Evolutionary conservation across 2,797 vertebrate genomes (phyloP), one percentile per base, ranked within the genome.

Genomic region (Adelosebastes latens): DNA sequence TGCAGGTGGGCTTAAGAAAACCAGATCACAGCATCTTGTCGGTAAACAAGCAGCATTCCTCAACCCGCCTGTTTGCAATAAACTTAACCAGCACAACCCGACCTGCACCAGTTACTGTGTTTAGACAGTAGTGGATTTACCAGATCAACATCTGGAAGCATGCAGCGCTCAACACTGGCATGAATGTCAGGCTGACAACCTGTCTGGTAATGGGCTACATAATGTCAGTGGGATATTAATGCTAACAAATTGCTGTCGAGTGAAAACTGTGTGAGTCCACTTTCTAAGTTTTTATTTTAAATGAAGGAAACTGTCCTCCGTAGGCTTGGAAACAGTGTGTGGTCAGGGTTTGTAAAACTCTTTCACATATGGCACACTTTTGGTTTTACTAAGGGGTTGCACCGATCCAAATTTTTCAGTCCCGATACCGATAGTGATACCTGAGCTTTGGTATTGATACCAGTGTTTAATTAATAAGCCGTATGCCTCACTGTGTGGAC

Each of bases 91-190:
- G 11, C 76, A 75, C 63, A 67, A 68, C 80, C 82, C 61, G 75
- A 88, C 81, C 74, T 82, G 86, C 81, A 82, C 77, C 85, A 81
- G 71, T 71, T 85, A 59, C 63, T 74, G 68, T 79, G 79, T 80
- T 85, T 42, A 79, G 42, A 83, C 76, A 82, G 75, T 65, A 36
- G 77, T 69, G 39, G 67, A 60, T 85, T 75, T 72, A 82, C 59
- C 62, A 87, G 42, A 81, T 36, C 32, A 4, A 82, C 84, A 83
- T 77, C 71, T 85, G 75, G 68, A 79, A 61, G 67, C 71, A 56
- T 9, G 34, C 42, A 72, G 65, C 67, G 64, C 18, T 32, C 32
- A 32, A 59, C 68, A 67, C 3, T 25, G 12, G 25, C 69, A 82
- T n/a, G 25, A 73, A 52, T 31, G 20, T 67, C 71, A 74, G 78